Base-by-base conservation (phyloP, 2,888 invertebrate genomes). In the Creontiades dilutus region DNA sequence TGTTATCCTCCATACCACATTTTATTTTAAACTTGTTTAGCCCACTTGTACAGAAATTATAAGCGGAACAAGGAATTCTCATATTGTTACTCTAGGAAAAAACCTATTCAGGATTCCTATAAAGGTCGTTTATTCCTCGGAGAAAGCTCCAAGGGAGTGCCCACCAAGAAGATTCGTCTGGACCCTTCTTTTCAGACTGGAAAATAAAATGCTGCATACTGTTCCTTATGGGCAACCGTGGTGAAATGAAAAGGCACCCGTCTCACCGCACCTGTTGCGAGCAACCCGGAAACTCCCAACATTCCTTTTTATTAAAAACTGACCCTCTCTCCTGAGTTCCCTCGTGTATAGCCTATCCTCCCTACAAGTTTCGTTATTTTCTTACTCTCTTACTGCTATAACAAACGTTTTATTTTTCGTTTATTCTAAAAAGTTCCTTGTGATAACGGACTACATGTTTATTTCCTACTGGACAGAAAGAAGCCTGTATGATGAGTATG, bases 261-360 rank as follows among this genome's bases (percentile, higher is more conserved):
- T 68, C 68, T 23, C 68, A 19, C 9, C 68, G 68, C 68, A 68
- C 68, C 68, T 68, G 68, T 68, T 68, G 68, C 68, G 23, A 68
- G 23, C 27, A 19, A 61, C 16, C 52, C 52, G 16, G 52, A 13
- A 52, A 16, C 13, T 19, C n/a, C 68, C 27, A 23, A 68, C 61
- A 68, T 23, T 68, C 68, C 68, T 68, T 68, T 68, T 68, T 68
- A 68, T 68, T 68, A 68, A 61, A 61, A 57, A 57, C 57, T 57
- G 57, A 57, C 57, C 57, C 57, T 16, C 52, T 2, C 12, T 16
- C 52, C 52, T 12, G 14, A 3, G 14, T 16, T 16, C 52, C 52
- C 52, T n/a, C 13, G 16, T 16, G 16, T 57, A n/a, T n/a, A n/a
- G n/a, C n/a, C 16, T 16, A 0, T 16, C n/a, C n/a, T 57, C 16